Conservation (phyloP, 1,140 invertebrate genomes). For the Piezodorus guildinii region DNA sequence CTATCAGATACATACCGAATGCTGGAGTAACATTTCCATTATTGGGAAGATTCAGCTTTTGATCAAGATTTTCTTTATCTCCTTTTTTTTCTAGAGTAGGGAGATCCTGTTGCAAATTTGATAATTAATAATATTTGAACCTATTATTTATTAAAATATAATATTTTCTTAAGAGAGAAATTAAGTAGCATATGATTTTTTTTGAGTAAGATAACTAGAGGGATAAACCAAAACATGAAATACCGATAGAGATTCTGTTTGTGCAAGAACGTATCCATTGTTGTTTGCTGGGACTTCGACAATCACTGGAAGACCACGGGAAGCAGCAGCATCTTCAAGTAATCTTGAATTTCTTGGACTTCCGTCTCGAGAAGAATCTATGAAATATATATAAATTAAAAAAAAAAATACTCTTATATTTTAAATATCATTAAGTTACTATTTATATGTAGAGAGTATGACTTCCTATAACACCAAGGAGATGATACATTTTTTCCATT, state of each 20-base stretch:
- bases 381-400: slow-evolving; percentile 17
- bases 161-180: too few relatives aligned
- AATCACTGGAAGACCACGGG: slow-evolving; percentile 40
- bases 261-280: slow-evolving; percentile 33
- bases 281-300: slow-evolving; percentile 36
- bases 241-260: slow-evolving; percentile 22
- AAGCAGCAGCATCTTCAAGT: slow-evolving; percentile 33
- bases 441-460: too few relatives aligned
- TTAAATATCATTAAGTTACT: too few relatives aligned
- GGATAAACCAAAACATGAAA: background rate
- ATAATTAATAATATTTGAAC: background rate
- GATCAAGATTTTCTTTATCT: slow-evolving; percentile 9
- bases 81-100: slow-evolving; percentile 17
- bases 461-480: too few relatives aligned
- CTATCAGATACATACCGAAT: slow-evolving; percentile 7
- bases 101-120: slow-evolving; percentile 16
- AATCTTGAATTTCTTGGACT: slow-evolving; percentile 42
- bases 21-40: slow-evolving; percentile 23
- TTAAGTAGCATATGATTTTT: background rate
- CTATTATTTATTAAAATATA: too few relatives aligned
- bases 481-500: too few relatives aligned
- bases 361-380: slow-evolving; percentile 43
- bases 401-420: background rate
- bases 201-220: background rate
- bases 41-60: slow-evolving; percentile 5